Evolutionary conservation across 2,888 invertebrate species (phyloP), one percentile per base, ranked within the genome.

Genomic region (Drosophila mimica): DNA sequence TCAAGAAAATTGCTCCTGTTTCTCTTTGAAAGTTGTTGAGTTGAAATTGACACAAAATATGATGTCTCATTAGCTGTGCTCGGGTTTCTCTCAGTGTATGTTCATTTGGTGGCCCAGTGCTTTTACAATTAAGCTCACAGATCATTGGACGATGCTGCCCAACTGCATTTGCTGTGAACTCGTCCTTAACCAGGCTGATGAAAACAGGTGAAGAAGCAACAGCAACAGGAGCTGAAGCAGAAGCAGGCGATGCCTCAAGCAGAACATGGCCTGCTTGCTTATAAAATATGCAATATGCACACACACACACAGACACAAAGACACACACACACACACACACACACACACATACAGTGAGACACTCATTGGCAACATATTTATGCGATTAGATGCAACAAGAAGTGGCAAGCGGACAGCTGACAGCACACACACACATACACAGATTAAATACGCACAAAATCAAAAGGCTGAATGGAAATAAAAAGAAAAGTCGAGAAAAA

Each of bases 341-440:
- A 56, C 28, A 56, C 2, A 54, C 6, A 30, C 15, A 17, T 25
- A 28, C 5, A 28, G 6, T 20, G 1, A 30, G 8, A 57, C n/a
- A 30, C 11, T 79, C 82, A 90, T 87, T 87, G 86, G 89, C 74
- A 83, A 75, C 90, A 89, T 76, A 90, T 90, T 86, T 85, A 88
- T 85, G 78, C 89, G 90, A 90, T 90, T 86, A 85, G 89, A 83
- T 85, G 85, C 90, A 89, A 87, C 87, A 77, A 76, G 88, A 79
- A 77, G 66, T 46, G 67, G 49, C 57, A 57, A 40, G 40, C 71
- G 52, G 61, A 57, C 61, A 67, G 66, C 79, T 74, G 87, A 87
- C 85, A 82, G 70, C 20, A 48, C 25, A 25, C 46, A 13, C 25
- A 13, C 20, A 43, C 20, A 46, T 4, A 7, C 25, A 25, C 4